Base-by-base conservation (phyloP, 2,113 vertebrate genomes). In the Rhombomys opimus region DNA sequence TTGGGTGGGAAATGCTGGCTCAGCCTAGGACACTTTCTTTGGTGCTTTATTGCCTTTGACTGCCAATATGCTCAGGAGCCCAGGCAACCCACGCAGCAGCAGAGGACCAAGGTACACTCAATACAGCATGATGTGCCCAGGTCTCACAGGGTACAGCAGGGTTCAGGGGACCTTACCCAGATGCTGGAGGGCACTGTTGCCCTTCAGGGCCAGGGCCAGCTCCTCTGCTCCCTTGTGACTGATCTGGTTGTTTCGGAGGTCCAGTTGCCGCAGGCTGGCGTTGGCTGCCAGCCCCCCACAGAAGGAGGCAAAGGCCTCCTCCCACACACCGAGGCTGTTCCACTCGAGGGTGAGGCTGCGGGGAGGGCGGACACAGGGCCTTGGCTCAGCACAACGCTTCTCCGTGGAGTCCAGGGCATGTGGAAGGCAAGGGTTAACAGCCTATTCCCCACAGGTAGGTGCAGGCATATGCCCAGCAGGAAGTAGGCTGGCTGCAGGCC, bases 191-290 rank as follows among this genome's bases (percentile, higher is more conserved):
- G 96, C 97, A 91, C 85, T 7, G 54, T 99, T 99, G 61, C 96
- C 96, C 96, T 98, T 98, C 86, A 99, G 98, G 4, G 99, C 99
- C 93, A 98, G 46, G 4, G 99, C 99, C 41, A 99, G 98, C 95
- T 99, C 99, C 50, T 98, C 98, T 0, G 99, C 99, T 27, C 99
- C 99, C 35, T 98, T 98, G 96, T 99, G 99, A 98, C 97, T 99
- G 97, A 99, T 99, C 98, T 99, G 99, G 97, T 99, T 99, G 96
- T 99, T 99, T 86, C 99, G 99, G 76, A 99, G 98, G 97, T 99
- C 99, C 30, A 99, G 98, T 54, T 96, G 98, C 15, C 81, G 98
- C 52, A 99, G 98, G 23, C 50, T 13, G 0, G 46, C 63, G 89
- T 99, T 99, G 95, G 98, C 98, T 17, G 98, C 98, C 92, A 99